phyloP scores from a whole-genome alignment of 2,113 vertebrate genomes.

The Penelope pileata region DNA sequence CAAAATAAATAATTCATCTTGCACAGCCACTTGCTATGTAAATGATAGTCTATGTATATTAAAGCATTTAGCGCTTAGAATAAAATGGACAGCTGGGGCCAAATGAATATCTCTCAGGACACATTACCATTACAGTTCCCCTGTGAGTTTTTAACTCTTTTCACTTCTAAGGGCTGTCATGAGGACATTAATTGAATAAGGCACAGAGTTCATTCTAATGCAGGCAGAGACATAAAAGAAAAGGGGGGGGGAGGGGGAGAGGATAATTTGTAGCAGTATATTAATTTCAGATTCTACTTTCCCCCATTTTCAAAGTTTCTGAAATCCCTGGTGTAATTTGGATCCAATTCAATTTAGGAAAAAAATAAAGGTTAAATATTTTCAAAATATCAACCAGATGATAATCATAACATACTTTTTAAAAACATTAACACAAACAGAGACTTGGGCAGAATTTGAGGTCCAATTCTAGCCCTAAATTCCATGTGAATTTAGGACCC shows the following conservation, averaged over 20 bases:
- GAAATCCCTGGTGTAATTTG: neutral
- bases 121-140: constrained; percentile 73
- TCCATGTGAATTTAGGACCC: neutral
- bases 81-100: constrained; percentile 81
- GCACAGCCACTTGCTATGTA: constrained; percentile 79
- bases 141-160: constrained; percentile 73
- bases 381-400: constrained; percentile 28
- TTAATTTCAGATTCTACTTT: constrained; percentile 15
- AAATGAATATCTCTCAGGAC: constrained; percentile 78
- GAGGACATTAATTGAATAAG: constrained; percentile 68
- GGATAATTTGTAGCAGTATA: constrained; percentile 9
- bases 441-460: neutral
- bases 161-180: constrained; percentile 68
- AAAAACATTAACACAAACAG: neutral
- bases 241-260: constrained; percentile 10
- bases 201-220: constrained; percentile 4
- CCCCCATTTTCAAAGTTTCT: neutral
- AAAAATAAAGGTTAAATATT: constrained; percentile 36
- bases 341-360: neutral
- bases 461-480: neutral
- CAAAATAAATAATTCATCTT: constrained; percentile 83
- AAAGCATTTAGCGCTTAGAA: constrained; percentile 80
- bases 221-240: constrained; percentile 11
- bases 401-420: constrained; percentile 6
- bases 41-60: constrained; percentile 83